Conservation (phyloP, 2,888 invertebrate species). For the Apantesis nais region DNA sequence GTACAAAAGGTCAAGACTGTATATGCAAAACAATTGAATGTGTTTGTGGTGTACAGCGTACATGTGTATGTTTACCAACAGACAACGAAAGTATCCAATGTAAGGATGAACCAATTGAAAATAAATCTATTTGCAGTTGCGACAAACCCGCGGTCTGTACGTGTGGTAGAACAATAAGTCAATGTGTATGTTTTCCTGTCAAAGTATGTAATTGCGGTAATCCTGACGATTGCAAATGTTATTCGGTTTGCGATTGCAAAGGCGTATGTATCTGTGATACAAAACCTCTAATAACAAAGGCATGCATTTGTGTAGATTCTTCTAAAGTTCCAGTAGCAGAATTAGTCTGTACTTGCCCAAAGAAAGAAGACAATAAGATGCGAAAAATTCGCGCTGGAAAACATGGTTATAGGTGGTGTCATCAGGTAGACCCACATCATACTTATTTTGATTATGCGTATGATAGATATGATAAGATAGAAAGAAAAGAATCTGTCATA, state of each 20-base stretch:
- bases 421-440: conserved; percentile 73
- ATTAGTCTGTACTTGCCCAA: conserved; percentile 59
- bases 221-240: conserved; percentile 71
- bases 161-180: conserved; percentile 11
- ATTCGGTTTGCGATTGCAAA: conserved; percentile 63
- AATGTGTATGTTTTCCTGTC: conserved; percentile 66
- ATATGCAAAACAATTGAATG: conserved; percentile 60
- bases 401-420: conserved; percentile 77
- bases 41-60: conserved; percentile 62
- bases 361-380: conserved; percentile 57
- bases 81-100: conserved; percentile 53
- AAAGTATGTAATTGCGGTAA: conserved; percentile 66
- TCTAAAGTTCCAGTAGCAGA: conserved; percentile 39
- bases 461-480: conserved; percentile 67
- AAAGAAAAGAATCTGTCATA: conserved; percentile 51
- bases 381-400: conserved; percentile 70
- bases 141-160: conserved; percentile 22
- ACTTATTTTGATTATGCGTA: conserved; percentile 78
- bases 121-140: conserved; percentile 65
- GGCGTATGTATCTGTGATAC: conserved; percentile 71
- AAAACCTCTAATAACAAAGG: conserved; percentile 39
- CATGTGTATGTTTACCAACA: conserved; percentile 66
- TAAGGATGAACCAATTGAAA: conserved; percentile 49
- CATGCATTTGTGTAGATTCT: conserved; percentile 65
- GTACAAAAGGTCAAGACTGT: conserved; percentile 66